A percentile compares a stretch with the other conserved stretches of the same genome.
Evolutionary conservation across 2,888 invertebrate genomes (phyloP).

Genomic region (Crioceris asparagi): DNA sequence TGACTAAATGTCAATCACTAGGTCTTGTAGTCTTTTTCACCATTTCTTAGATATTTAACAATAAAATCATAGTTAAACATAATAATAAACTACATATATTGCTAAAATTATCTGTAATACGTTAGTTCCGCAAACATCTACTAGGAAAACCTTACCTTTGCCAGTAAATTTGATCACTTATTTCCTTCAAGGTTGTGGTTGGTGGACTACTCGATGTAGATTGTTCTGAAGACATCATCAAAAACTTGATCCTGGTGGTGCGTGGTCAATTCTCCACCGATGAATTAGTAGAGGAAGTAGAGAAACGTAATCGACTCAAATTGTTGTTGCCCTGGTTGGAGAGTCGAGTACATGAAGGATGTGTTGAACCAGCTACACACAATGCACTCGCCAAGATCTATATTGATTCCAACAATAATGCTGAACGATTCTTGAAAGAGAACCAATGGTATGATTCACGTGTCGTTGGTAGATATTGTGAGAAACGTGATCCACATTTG

Average conservation of each 20-base stretch:
- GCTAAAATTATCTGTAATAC: too few relatives aligned
- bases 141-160: too few relatives aligned
- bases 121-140: too few relatives aligned
- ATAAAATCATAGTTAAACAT: neutral
- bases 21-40: too few relatives aligned
- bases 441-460: constrained; percentile 90
- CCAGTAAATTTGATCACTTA: neutral
- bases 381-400: constrained; percentile 99
- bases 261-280: constrained; percentile 98
- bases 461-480: constrained; percentile 96
- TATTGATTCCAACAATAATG: constrained; percentile 99
- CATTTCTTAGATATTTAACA: too few relatives aligned
- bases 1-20: too few relatives aligned
- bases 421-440: constrained; percentile 87
- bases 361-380: constrained; percentile 95
- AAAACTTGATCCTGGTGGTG: constrained; percentile 94
- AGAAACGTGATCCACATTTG: constrained; percentile 97
- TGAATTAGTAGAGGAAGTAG: constrained; percentile 94
- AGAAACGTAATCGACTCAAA: constrained; percentile 88
- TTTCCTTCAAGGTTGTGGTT: constrained; percentile 55
- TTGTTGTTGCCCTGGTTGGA: constrained; percentile 94
- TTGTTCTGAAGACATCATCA: constrained; percentile 98
- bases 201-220: constrained; percentile 97
- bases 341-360: constrained; percentile 93
- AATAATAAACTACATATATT: neutral